Base-by-base conservation (phyloP, 64 coral and sea anemone genomes). In the Stylophora pistillata region DNA sequence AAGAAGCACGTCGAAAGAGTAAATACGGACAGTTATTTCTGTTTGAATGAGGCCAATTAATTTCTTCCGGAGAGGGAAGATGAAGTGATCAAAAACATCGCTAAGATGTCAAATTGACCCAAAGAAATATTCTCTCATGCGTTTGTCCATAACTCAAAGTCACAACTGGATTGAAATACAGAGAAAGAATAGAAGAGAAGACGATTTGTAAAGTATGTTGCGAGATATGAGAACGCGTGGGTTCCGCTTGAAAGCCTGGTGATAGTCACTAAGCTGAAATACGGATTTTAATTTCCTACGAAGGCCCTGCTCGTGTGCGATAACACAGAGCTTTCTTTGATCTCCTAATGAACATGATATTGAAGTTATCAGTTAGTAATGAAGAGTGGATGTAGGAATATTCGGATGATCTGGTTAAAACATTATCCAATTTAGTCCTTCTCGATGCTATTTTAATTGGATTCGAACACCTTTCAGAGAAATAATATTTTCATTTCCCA, bases 381-480 rank as follows among this genome's bases (percentile, higher is more conserved):
- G 26, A 53, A 62, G 68, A 69, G 64, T 13, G 80, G 80, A 69
- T 63, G 62, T 68, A 47, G 28, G 18, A 20, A 82, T 82, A 29
- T 41, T 82, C 75, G 52, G 58, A 23, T 70, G 80, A 84, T 84
- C 80, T 84, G 59, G 78, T 62, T 81, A 81, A 81, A 81, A 81
- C 15, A 32, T 82, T 64, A 84, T 70, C 80, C 80, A 84, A 84
- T 84, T 84, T 69, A 34, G 5, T 59, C 21, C 62, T 12, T 68
- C 32, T 84, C 80, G 65, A 84, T 84, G 80, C 61, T 34, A 69
- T 69, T 84, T 69, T 55, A 84, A 84, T 84, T 84, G 80, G 80
- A 84, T 84, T 84, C 80, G 26, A 68, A 68, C 61, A 17, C n/a
- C 13, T 52, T 84, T 63, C 18, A 41, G 69, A 70, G 60, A 20